Base-by-base conservation (phyloP, 1,140 invertebrate species). In the Sinella curviseta region DNA sequence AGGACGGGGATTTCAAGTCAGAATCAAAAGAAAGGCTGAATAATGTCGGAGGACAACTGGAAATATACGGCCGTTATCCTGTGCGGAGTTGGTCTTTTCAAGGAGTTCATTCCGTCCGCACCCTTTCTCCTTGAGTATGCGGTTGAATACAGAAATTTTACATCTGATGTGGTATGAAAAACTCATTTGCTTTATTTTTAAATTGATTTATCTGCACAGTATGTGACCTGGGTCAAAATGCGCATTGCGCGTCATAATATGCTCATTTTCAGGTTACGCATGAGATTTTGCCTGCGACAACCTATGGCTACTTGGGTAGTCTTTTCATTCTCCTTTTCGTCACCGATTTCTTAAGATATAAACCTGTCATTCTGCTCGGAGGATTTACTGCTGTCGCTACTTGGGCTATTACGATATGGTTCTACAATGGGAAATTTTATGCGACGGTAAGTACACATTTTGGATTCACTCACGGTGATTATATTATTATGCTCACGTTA, bases 331-430 rank as follows among this genome's bases (percentile, higher is more conserved):
- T 94, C 12, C 94, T 97, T 85, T 87, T 97, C 1, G 86, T 95
- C 3, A 96, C 94, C 0, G 95, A 96, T 87, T 91, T 93, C 82
- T 84, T 95, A 36, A 86, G 93, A 81, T 97, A 97, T 85, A 97
- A 97, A 86, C 93, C 94, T 2, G 88, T 97, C 0, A 94, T 97
- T 34, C 89, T 97, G 36, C 85, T 94, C 54, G 91, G 93, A 82
- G 93, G 90, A 0, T 80, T 91, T 17, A 88, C 90, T 76, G 94
- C 92, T 24, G 90, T 94, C 33, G 87, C 88, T 24, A 90, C 93
- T 26, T 94, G 92, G 90, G 86, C 88, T 39, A 88, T 94, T 81
- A 86, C 95, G 26, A 87, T 95, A 78, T 94, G 92, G 92, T 92
- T 81, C 57, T 77, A 67, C 89, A 16, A 80, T 74, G 31, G 87